Evolutionary conservation across 2,888 invertebrate genomes (phyloP).

Genomic region (Papilio demoleus): DNA sequence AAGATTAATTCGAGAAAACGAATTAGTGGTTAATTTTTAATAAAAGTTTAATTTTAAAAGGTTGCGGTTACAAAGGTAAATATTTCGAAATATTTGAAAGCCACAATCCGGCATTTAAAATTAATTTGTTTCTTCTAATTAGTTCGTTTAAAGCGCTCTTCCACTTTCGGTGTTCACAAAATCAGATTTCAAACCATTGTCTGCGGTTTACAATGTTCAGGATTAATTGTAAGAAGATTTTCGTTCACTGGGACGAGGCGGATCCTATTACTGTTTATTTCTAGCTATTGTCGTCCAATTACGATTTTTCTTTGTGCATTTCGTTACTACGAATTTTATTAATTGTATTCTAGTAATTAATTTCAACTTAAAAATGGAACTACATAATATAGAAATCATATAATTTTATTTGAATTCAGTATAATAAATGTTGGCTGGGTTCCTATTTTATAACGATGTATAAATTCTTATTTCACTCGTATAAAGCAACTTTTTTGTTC

Average conservation of each 20-base stretch:
- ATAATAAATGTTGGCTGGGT: neutral
- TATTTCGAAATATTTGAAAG: conserved; percentile 16
- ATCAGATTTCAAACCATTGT: conserved; percentile 55
- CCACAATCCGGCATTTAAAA: conserved; percentile 28
- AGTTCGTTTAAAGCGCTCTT: conserved; percentile 50
- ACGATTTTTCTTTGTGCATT: conserved; percentile 20
- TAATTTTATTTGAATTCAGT: neutral
- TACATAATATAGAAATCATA: neutral
- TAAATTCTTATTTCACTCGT: neutral
- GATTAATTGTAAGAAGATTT: conserved; percentile 60
- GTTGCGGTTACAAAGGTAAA: neutral
- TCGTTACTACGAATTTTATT: neutral
- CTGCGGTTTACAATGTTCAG: conserved; percentile 50
- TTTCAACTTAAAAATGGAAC: too few species aligned
- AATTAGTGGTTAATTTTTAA: neutral
- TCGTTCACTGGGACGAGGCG: conserved; percentile 51
- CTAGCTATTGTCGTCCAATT: conserved; percentile 16
- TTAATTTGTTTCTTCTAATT: conserved; percentile 36
- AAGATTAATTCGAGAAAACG: neutral
- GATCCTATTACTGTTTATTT: conserved; percentile 40
- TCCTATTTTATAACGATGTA: neutral
- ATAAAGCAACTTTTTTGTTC: conserved; percentile 9
- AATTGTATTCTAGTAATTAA: neutral
- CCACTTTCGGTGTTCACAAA: conserved; percentile 53
- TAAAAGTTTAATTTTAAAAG: conserved; percentile 1